Base-by-base conservation (phyloP, 2,888 invertebrate genomes). In the Drosophila barbarae region DNA sequence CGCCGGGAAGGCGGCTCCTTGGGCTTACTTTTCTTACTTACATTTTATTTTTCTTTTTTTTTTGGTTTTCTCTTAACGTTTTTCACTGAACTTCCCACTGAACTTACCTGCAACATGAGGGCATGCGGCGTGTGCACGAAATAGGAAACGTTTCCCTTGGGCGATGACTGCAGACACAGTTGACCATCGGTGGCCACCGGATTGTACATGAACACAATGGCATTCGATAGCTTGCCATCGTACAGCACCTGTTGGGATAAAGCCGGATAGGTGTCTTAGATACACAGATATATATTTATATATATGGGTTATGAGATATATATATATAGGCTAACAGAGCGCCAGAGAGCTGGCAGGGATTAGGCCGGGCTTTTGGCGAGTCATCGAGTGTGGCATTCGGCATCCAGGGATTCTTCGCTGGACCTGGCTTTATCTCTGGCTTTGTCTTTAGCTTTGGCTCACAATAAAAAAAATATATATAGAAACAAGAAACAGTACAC, bases 41-140 rank as follows among this genome's bases (percentile, higher is more conserved):
- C 7, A 15, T n/a, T 30, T 21, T 30, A 1, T 6, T 6, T 3
- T 26, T 15, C 21, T 4, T 12, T 13, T 26, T n/a, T 18, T 3
- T 12, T 3, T 5, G 15, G 8, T 23, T 13, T 12, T 21, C 18
- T n/a, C 28, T 30, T 13, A 65, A 1, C 2, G 7, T 70, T 80
- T 78, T 32, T 18, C 30, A 4, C 46, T 5, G 30, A 30, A 30
- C 26, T n/a, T 41, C 1, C 23, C 13, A n/a, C 23, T 5, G 23
- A 44, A 44, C 90, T 90, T 90, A 96, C 96, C 94, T 97, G 96
- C 86, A 98, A 93, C 99, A 99, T 99, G 86, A 99, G 94, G 76
- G 99, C 99, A 91, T 99, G 99, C 56, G 99, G 99, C 75, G 98
- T 98, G 91, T 99, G 99, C 87, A 99, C 98, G 92, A 99, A 99